Evolutionary conservation across 2,888 invertebrate genomes (phyloP), one percentile per base, ranked within the genome.

Genomic region (Cosmia pyralina): DNA sequence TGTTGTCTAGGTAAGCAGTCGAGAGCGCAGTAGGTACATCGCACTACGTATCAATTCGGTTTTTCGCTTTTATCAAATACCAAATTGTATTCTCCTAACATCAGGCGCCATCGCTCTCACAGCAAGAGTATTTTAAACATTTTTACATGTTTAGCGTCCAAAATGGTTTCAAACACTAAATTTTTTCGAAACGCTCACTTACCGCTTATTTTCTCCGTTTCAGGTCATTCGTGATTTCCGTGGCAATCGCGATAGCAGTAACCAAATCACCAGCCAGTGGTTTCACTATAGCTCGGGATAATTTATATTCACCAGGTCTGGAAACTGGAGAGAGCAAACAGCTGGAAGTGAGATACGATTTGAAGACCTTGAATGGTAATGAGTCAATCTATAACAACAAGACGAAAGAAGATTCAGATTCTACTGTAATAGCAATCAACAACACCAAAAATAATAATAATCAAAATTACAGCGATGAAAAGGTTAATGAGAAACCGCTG

Each of bases 211-310:
- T 70, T 87, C 69, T 88, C 66, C 78, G 77, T 95, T 95, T 71
- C 94, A 95, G 95, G 91, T 92, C 90, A 88, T 88, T 92, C 87
- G 90, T 90, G 89, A 88, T 93, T 85, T 89, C 88, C 78, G 85
- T 93, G 77, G 87, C 88, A 87, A 88, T 93, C 80, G 88, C 90
- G 83, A 83, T 92, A 81, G 84, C 88, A 83, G 84, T 90, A 81
- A 86, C 89, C 73, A 89, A 88, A 85, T 88, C 89, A 82, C 87
- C 89, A 76, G 89, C 87, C 62, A 88, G 85, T 77, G 90, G 92
- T 62, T 94, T 93, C 83, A 87, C 92, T 41, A 84, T 92, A 66
- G 85, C 83, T 72, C 89, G 89, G 46, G 62, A 67, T 38, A 68
- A 63, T 38, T 69, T 52, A 65, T 74, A 77, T 57, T 52, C 71